phyloP scores from a whole-genome alignment of 2,113 vertebrate species.

The Brachyhypopomus gauderio region DNA sequence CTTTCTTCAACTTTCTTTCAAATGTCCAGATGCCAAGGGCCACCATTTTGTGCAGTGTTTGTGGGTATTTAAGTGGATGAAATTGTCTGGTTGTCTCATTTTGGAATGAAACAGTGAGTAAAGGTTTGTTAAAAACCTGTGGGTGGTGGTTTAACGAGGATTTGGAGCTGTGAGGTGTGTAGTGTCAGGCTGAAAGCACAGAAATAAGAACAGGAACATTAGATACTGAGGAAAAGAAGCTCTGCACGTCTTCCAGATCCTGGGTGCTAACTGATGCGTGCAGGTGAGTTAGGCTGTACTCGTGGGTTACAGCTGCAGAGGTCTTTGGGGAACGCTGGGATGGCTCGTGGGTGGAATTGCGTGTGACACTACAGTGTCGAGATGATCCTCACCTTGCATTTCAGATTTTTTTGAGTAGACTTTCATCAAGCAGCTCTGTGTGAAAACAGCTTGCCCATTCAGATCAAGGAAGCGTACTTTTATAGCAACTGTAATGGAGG shows the following conservation, averaged over 20 bases:
- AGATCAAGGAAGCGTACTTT: background rate
- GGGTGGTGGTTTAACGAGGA: slow-evolving; percentile 15
- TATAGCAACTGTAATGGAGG: background rate
- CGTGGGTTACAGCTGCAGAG: too few species aligned
- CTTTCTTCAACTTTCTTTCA: background rate
- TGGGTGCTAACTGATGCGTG: too few species aligned
- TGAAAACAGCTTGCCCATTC: background rate
- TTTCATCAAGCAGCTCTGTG: too few species aligned
- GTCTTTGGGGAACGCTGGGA: too few species aligned
- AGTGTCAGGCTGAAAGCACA: background rate
- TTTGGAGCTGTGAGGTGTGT: background rate
- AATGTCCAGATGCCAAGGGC: background rate
- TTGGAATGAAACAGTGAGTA: background rate
- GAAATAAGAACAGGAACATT: background rate
- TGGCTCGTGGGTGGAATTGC: too few species aligned
- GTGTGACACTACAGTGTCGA: too few species aligned
- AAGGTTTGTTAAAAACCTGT: slow-evolving; percentile 7
- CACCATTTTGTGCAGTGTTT: background rate
- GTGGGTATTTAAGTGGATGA: background rate
- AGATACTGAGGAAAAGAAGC: background rate
- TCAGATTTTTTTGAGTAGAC: too few species aligned
- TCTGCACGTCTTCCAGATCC: too few species aligned
- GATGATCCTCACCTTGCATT: too few species aligned
- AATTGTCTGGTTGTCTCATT: background rate
- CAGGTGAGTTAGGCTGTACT: too few species aligned